phyloP scores from a whole-genome alignment of 2,797 vertebrate species.

The Eulemur rubriventer region DNA sequence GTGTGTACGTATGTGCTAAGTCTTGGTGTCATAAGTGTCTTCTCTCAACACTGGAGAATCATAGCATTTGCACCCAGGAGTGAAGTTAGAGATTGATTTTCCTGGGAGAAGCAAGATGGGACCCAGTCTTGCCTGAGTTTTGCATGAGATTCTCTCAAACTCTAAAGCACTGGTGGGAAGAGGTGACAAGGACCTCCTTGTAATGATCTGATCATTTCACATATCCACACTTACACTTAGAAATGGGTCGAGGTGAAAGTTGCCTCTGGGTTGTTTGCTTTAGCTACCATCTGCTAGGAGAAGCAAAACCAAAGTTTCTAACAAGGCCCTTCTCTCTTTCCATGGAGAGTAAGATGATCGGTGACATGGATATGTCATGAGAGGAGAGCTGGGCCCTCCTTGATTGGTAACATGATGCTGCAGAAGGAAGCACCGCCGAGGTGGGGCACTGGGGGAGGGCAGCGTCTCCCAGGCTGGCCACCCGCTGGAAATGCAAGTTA shows the following conservation, averaged over 20 bases:
- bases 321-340: constrained; percentile 25
- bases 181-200: constrained; percentile 1
- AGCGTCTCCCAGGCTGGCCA: neutral
- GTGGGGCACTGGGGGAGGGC: neutral
- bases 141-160: neutral
- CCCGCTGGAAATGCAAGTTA: constrained; percentile 21
- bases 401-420: constrained; percentile 53
- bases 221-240: neutral
- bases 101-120: neutral
- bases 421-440: constrained; percentile 3
- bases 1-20: neutral
- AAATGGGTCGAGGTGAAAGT: constrained; percentile 1
- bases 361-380: constrained; percentile 14
- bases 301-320: constrained; percentile 38
- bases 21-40: neutral
- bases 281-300: constrained; percentile 51
- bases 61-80: neutral
- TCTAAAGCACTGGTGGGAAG: neutral
- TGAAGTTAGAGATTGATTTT: neutral
- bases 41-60: neutral
- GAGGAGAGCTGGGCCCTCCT: constrained; percentile 32
- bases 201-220: neutral
- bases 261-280: constrained; percentile 42
- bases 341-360: constrained; percentile 42
- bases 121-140: neutral